Conservation (phyloP, 2,888 invertebrate genomes). For the Amorpha juglandis region DNA sequence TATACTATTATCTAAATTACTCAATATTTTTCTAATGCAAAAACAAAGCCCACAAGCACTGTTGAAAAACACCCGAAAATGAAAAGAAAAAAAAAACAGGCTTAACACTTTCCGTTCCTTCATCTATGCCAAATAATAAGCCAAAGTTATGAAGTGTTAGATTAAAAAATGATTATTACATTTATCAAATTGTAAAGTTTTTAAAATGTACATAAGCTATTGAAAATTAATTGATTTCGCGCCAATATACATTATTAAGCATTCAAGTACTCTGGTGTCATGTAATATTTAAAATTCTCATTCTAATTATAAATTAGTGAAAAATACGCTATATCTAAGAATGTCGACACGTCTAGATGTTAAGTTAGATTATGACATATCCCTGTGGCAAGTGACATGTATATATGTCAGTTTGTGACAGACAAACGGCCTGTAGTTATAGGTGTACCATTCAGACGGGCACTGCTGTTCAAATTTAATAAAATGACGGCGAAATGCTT, state of each 20-base stretch:
- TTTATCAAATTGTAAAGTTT: constrained; percentile 39
- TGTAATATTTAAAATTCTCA: constrained; percentile 38
- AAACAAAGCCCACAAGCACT: not conserved
- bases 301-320: constrained; percentile 33
- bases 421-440: constrained; percentile 29
- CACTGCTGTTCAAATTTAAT: constrained; percentile 26
- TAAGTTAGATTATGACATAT: constrained; percentile 28
- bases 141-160: constrained; percentile 70
- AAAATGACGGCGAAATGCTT: constrained; percentile 35
- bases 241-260: constrained; percentile 55
- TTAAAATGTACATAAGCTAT: constrained; percentile 35
- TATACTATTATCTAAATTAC: not conserved
- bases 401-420: constrained; percentile 11
- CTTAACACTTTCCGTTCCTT: constrained; percentile 51
- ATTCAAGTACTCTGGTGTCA: constrained; percentile 63
- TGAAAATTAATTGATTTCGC: constrained; percentile 43
- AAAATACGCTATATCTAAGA: constrained; percentile 40
- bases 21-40: not conserved
- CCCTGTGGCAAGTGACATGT: constrained; percentile 10
- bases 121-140: constrained; percentile 75
- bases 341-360: constrained; percentile 41
- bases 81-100: too few species aligned
- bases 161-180: constrained; percentile 39
- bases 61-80: not conserved
- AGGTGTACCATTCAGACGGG: constrained; percentile 33